Evolutionary conservation across 2,797 vertebrate genomes (phyloP), one percentile per base, ranked within the genome.

Genomic region (Ctenochaetus hawaiiensis): DNA sequence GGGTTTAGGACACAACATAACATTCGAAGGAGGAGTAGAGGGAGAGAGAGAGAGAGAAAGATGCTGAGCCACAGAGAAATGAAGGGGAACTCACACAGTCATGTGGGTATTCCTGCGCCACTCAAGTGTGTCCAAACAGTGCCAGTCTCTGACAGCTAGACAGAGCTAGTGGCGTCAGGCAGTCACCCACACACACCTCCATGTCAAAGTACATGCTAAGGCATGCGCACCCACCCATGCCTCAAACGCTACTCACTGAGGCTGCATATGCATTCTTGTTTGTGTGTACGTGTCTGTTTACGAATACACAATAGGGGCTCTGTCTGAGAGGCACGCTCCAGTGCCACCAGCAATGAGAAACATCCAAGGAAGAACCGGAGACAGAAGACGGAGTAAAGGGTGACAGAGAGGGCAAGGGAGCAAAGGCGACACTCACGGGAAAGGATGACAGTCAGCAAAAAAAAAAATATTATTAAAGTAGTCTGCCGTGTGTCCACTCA

Each of bases 81-180:
- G 45, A 74, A 63, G 47, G 68, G 65, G 45, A 64, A 75, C 61
- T 44, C 54, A 72, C 6, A 17, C 67, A 81, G 77, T 56, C 66
- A 83, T 91, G 89, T 87, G 83, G 84, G 93, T 94, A 93, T 94
- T 93, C 90, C 91, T 88, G 94, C 87, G 91, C 84, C 91, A 91
- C 88, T 93, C 93, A 96, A 95, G 95, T 93, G 93, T 95, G 95
- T 94, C 93, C 94, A 94, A 96, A 96, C 94, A 96, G 94, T 94
- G 80, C 91, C 92, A 88, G 77, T 80, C 67, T 88, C 92, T 91
- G 92, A 96, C 94, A 94, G 95, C 94, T 94, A 96, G 96, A 96
- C 93, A 72, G 75, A 83, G 84, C 91, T 82, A 67, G 92, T 95
- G 96, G 96, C 93, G 91, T 96, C 96, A 95, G 93, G 71, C 82